Conservation (phyloP, 2,113 vertebrate species). For the Empidonax alnorum region DNA sequence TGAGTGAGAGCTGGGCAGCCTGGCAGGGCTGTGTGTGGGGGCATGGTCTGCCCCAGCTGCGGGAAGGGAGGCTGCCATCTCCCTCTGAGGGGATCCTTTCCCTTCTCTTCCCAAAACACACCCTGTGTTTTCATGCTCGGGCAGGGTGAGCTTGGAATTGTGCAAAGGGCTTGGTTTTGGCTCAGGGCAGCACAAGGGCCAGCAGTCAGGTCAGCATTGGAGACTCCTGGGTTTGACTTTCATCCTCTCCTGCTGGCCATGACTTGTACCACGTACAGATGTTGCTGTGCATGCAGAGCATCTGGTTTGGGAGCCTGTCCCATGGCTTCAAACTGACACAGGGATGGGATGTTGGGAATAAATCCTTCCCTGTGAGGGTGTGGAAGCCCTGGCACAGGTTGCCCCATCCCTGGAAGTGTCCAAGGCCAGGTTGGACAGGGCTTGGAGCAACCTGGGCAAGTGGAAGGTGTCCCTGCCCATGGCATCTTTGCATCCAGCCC, state of each 20-base stretch:
- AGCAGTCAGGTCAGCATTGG: not conserved
- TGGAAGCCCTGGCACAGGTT: not conserved
- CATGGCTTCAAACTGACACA: not conserved
- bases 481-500: not conserved
- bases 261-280: not conserved
- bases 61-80: not conserved
- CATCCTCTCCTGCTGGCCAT: not conserved
- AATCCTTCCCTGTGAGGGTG: not conserved
- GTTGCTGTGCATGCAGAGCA: not conserved
- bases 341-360: not conserved
- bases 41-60: not conserved
- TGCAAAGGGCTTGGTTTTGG: not conserved
- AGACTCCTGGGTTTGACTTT: not conserved
- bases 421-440: not conserved
- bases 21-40: not conserved
- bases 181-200: not conserved
- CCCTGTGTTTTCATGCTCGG: accelerated
- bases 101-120: not conserved
- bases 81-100: not conserved
- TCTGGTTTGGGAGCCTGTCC: not conserved
- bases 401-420: not conserved
- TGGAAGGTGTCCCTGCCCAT: not conserved
- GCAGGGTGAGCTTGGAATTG: not conserved
- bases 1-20: slow-evolving; percentile 38
- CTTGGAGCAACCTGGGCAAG: not conserved